Evolutionary conservation across 2,113 vertebrate species (phyloP).

Genomic region (Prinia subflava): DNA sequence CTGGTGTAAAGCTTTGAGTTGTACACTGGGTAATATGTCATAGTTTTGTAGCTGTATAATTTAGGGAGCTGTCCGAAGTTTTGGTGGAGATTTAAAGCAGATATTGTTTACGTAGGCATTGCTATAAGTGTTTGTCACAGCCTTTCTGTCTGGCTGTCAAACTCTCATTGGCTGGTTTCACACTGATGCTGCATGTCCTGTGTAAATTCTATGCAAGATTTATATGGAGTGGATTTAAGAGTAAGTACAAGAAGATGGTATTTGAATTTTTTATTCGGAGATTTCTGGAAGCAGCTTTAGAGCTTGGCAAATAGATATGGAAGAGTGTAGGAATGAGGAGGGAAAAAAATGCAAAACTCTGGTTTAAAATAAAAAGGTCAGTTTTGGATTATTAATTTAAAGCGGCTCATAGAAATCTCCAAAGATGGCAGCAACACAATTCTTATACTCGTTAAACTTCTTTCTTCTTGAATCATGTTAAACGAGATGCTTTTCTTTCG

Average conservation of each 20-base stretch:
- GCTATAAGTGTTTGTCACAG: neutral
- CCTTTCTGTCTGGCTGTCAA: neutral
- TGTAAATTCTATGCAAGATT: neutral
- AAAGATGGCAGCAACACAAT: neutral
- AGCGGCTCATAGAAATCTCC: neutral
- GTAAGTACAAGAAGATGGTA: neutral
- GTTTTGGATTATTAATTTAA: neutral
- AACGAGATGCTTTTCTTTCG: neutral
- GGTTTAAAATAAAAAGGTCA: neutral
- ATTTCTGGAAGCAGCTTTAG: neutral
- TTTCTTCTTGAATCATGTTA: neutral
- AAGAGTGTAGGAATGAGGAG: neutral
- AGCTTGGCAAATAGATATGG: neutral
- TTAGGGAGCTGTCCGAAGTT: neutral
- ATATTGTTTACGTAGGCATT: neutral
- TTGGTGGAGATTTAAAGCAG: neutral
- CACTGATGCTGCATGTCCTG: neutral
- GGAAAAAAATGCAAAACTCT: neutral
- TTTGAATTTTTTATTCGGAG: neutral
- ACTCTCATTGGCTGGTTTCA: neutral
- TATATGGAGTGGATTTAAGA: neutral
- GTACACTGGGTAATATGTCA: accelerated
- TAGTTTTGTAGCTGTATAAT: accelerated
- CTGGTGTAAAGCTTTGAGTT: neutral
- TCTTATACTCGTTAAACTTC: neutral